Base-by-base conservation (phyloP, 2,888 invertebrate species). In the Epistrophella euchroma region DNA sequence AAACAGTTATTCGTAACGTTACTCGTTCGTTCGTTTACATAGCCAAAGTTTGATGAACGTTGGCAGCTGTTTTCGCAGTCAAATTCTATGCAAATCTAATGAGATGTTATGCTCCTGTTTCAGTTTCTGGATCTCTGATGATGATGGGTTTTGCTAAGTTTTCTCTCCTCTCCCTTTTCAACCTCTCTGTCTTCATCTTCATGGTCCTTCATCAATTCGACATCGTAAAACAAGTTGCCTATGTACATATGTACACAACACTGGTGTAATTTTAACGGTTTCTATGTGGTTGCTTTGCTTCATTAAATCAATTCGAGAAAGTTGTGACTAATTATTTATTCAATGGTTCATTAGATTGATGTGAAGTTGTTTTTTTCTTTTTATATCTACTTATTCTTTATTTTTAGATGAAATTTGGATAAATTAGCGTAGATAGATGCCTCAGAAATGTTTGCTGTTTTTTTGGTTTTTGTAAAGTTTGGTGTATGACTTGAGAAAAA, bases 11-110 rank as follows among this genome's bases (percentile, higher is more conserved):
- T 37, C 25, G 22, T 32, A n/a, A n/a, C 50, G 66, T 37, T 55
- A 25, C 52, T 70, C 37, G 43, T 56, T 50, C n/a, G 45, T 56
- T 50, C 25, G 52, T 52, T 22, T 52, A 52, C 52, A 52, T 68
- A 52, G 52, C 11, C 68, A 52, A 68, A 68, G 68, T 68, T 68
- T 68, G 68, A 68, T 52, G 68, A 52, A 52, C 68, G 22, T 43
- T 68, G 72, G 40, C 80, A 62, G 74, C 77, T 86, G 86, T 81
- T 64, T 74, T 74, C 47, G 28, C 74, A 81, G 73, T 74, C 77
- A 82, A 82, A 86, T 86, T 82, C 62, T 86, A 86, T 86, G 86
- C 86, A 86, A 86, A 86, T 86, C 70, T 86, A 86, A 86, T 86
- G 86, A 82, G 74, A 81, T 86, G 77, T 82, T 78, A 72, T 76